phyloP scores from a whole-genome alignment of 2,797 vertebrate species.

The Oophaga sylvatica region DNA sequence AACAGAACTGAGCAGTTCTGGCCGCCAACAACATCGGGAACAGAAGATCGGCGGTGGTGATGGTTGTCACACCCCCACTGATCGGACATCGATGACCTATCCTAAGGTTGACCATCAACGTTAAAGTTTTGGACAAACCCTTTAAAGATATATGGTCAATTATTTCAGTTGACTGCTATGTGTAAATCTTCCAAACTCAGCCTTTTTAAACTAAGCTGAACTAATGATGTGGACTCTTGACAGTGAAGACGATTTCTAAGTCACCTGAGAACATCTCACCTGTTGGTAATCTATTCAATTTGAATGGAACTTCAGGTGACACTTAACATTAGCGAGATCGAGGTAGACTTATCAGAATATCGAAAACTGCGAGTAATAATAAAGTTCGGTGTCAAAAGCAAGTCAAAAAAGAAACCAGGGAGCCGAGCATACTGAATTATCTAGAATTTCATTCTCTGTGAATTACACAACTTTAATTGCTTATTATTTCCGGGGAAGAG shows the following conservation, averaged over 20 bases:
- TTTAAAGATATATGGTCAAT: background rate
- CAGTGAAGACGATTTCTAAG: background rate
- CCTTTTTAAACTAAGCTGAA: background rate
- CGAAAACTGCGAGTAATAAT: slow-evolving; percentile 1
- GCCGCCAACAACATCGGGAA: no score
- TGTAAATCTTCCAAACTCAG: background rate
- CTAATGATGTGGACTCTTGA: slow-evolving; percentile 13
- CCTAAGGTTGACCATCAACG: no score
- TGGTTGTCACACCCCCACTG: no score
- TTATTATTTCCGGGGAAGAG: slow-evolving; percentile 21
- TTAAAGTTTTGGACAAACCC: no score
- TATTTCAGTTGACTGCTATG: background rate
- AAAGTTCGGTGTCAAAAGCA: slow-evolving; percentile 17
- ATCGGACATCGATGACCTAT: no score
- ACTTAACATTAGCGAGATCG: background rate
- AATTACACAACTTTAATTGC: slow-evolving; percentile 7
- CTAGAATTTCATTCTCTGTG: background rate
- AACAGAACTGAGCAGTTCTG: no score
- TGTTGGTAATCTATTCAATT: background rate
- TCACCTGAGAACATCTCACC: background rate
- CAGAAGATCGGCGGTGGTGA: no score
- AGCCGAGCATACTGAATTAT: background rate
- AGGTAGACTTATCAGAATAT: background rate
- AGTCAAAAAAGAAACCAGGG: background rate
- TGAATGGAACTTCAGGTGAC: background rate